These are phyloP conservation scores for Ochotona curzoniae DNA, from an alignment of 2,113 vertebrate species.

Conservation along the genomic window DNA sequence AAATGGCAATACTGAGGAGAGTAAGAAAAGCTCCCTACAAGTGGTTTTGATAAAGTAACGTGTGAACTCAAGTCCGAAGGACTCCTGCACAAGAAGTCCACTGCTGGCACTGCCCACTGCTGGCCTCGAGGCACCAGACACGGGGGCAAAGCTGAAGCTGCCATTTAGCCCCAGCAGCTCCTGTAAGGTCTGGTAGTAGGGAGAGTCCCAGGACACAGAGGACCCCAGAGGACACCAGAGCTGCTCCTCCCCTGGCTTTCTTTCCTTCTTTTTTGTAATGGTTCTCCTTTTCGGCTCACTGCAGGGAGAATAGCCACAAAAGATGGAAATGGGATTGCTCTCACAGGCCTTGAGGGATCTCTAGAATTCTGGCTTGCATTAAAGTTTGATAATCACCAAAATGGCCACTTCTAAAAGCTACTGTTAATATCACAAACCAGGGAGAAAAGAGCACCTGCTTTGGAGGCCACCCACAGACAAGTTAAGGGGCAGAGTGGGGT, in stretches of 20 bases:
- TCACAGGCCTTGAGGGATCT: not conserved
- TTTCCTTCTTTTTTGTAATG: too few relatives aligned
- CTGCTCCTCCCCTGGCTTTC: not conserved
- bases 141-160: not conserved
- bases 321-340: not conserved
- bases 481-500: not conserved
- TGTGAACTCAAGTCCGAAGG: not conserved
- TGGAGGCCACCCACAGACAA: not conserved
- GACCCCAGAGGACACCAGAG: not conserved
- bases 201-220: not conserved
- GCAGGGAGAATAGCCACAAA: not conserved
- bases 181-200: too few relatives aligned
- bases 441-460: not conserved
- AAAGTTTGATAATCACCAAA: conserved; percentile 3
- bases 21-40: not conserved
- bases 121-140: not conserved
- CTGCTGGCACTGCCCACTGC: not conserved
- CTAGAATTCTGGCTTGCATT: not conserved
- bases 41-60: not conserved
- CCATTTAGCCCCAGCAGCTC: too few relatives aligned
- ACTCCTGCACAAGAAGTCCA: not conserved
- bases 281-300: not conserved
- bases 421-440: not conserved
- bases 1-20: not conserved
- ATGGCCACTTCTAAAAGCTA: not conserved